Evolutionary conservation across 2,797 vertebrate genomes (phyloP), one percentile per base, ranked within the genome.

Genomic region (Chrysocyon brachyurus): DNA sequence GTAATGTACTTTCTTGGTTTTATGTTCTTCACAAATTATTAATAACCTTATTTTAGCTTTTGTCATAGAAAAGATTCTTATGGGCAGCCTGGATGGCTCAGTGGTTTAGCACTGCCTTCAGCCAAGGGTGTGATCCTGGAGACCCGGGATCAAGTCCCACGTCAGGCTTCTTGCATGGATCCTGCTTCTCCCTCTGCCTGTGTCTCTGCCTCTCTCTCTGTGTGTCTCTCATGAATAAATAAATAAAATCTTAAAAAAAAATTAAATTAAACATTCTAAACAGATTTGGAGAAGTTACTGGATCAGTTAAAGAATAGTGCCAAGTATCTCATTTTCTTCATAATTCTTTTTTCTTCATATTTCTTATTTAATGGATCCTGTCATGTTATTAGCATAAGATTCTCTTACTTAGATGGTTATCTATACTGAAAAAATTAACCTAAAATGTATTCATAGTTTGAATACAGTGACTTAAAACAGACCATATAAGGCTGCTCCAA

Each of bases 1-100:
- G 68, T 84, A 92, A 11, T 82, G 54, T 88, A 66, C 26, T 86
- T 93, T 82, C 36, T 64, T 81, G n/a, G 10, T 31, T 85, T 12
- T 82, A 31, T 63, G 40, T 90, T 87, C n/a, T 94, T 95, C 5
- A 92, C 83, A 66, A 93, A 66, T n/a, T 95, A 59, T 56, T 94
- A 75, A 52, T 87, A 28, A 81, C 36, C 52, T 90, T 57, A 17
- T 8, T 77, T 1, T 86, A 68, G 49, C 26, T 64, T 78, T 59
- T 95, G 14, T 89, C 19, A 79, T 59, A 85, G 87, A 63, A 72
- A 57, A 87, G 12, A 63, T 79, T 85, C 21, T 81, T 89, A 87
- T 46, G 40, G 40, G 40, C 40, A 46, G 40, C 40, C 40, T 46
- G 40, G 40, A 46, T 46, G 6, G 40, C 40, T 46, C 40, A 46